Conservation (phyloP, 1,140 invertebrate genomes). For the Drosophila ananassae region DNA sequence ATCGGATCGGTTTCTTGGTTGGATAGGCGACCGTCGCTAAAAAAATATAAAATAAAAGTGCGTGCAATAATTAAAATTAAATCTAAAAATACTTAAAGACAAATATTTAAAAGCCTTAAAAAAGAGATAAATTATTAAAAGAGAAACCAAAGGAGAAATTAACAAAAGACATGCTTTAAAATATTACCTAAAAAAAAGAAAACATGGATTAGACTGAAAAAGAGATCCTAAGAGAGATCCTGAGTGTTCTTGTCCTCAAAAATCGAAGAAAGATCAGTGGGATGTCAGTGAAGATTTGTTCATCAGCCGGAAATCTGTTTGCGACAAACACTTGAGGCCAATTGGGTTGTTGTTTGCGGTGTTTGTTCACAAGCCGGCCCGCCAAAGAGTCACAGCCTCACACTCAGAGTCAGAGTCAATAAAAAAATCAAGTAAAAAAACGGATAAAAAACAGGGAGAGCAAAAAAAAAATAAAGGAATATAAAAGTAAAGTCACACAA, state of each 20-base stretch:
- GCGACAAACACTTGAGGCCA: conserved; percentile 51
- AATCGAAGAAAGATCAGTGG: not conserved
- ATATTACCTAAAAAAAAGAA: not conserved
- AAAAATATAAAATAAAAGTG: conserved; percentile 35
- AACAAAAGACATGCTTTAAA: not conserved
- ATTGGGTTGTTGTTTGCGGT: conserved; percentile 31
- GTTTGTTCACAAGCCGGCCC: conserved; percentile 21
- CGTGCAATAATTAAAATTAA: conserved; percentile 45
- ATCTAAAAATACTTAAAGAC: not conserved
- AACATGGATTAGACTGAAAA: not conserved
- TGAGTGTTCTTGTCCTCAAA: not conserved
- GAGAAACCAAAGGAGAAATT: conserved; percentile 4
- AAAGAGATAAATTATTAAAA: conserved; percentile 4
- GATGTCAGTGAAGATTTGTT: conserved; percentile 18
- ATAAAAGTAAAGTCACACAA: conserved; percentile 70
- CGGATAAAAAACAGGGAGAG: conserved; percentile 14
- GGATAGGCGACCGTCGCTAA: conserved; percentile 30
- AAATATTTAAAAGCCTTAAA: not conserved
- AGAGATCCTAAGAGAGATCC: not conserved
- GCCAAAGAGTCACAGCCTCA: conserved; percentile 38
- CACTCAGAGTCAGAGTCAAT: not conserved
- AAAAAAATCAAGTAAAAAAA: conserved; percentile 53
- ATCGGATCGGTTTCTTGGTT: conserved; percentile 32
- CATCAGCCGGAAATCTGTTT: conserved; percentile 56
- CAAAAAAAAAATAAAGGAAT: conserved; percentile 40